Conservation (phyloP, 2,888 invertebrate species). For the Sturmia bella region DNA sequence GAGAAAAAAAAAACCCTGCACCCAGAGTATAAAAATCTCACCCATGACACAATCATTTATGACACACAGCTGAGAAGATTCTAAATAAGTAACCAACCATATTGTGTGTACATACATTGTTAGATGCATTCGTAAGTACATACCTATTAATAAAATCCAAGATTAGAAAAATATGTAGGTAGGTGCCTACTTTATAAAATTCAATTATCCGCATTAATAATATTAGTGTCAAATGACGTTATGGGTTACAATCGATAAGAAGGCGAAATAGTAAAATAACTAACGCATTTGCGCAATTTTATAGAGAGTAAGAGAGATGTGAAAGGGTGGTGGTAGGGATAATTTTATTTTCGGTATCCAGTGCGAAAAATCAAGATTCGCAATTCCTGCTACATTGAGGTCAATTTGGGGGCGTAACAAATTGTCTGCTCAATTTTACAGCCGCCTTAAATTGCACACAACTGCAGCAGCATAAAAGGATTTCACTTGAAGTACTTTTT, state of each 20-base stretch:
- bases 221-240: conserved; percentile 37
- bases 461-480: neutral
- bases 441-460: neutral
- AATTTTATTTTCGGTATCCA: conserved; percentile 59
- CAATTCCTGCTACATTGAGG: conserved; percentile 49
- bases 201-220: conserved; percentile 1
- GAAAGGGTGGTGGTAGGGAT: neutral
- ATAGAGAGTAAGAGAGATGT: neutral
- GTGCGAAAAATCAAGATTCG: conserved; percentile 36
- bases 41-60: conserved; percentile 32
- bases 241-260: conserved; percentile 29
- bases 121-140: too few species aligned
- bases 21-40: conserved; percentile 28
- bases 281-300: conserved; percentile 63
- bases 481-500: conserved; percentile 12
- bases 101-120: too few species aligned
- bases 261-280: conserved; percentile 18
- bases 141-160: conserved; percentile 11
- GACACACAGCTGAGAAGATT: conserved; percentile 10
- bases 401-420: conserved; percentile 66
- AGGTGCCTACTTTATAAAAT: neutral
- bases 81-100: neutral
- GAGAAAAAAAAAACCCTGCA: neutral
- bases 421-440: conserved; percentile 20
- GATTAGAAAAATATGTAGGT: neutral